A percentile compares a stretch with the other conserved stretches of the same genome.
phyloP scores from a whole-genome alignment of 2,797 vertebrate genomes.

The Lepus townsendii region DNA sequence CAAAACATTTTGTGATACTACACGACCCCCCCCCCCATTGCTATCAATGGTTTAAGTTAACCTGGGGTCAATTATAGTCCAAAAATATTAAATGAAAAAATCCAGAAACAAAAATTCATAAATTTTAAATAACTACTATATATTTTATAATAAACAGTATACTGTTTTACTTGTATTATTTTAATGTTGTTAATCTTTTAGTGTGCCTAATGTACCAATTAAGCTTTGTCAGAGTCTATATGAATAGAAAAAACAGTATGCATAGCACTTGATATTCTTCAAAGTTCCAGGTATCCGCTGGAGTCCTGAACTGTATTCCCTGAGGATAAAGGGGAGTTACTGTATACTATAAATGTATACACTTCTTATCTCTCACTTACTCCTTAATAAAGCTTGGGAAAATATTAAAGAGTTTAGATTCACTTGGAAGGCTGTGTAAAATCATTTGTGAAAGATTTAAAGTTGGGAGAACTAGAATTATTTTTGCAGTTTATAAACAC shows the following conservation, averaged over 20 bases:
- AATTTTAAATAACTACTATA: background rate
- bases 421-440: background rate
- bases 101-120: background rate
- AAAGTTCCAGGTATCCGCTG: background rate
- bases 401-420: background rate
- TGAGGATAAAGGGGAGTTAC: background rate
- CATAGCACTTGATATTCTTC: background rate
- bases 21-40: background rate
- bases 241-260: background rate
- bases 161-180: background rate
- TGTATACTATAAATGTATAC: background rate
- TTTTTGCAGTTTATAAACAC: slow-evolving; percentile 38
- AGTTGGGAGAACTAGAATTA: background rate
- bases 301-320: background rate
- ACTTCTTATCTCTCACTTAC: background rate
- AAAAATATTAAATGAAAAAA: slow-evolving; percentile 1
- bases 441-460: background rate
- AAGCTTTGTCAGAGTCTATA: background rate
- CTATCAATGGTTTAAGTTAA: background rate
- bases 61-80: background rate
- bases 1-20: background rate
- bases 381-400: background rate
- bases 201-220: background rate
- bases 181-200: background rate
- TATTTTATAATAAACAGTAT: background rate